Evolutionary conservation across 30 jellyfish, hydroid and myxozoan species (phyloP).

Genomic region (Phacellophora camtschatica): DNA sequence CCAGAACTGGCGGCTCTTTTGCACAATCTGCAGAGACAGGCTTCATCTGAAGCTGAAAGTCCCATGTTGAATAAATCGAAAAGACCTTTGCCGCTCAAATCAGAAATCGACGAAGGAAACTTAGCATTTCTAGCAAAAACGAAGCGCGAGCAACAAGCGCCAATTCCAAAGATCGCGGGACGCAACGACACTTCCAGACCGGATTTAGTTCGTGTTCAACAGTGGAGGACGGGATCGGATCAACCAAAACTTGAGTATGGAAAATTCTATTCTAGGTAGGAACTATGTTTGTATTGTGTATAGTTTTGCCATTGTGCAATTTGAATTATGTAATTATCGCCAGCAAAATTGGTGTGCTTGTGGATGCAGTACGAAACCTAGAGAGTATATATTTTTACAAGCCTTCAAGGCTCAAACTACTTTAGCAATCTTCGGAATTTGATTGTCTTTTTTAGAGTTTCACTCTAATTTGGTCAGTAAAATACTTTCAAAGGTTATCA

Average conservation of each 20-base stretch:
- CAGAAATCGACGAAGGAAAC: constrained; percentile 15
- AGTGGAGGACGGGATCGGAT: constrained; percentile 74
- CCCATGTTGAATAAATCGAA: constrained; percentile 10
- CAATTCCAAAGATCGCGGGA: background rate
- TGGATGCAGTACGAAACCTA: background rate
- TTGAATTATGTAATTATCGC: too few species aligned
- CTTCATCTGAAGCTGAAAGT: background rate
- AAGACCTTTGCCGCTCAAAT: background rate
- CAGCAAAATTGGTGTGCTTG: too few species aligned
- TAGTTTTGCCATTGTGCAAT: too few species aligned
- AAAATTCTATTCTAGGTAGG: constrained; percentile 61
- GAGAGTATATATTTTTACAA: too few species aligned
- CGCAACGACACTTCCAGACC: constrained; percentile 4
- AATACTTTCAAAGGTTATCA: too few species aligned
- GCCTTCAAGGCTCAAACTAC: too few species aligned
- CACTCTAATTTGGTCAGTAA: too few species aligned
- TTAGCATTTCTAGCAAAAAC: constrained; percentile 8
- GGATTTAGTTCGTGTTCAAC: constrained; percentile 72
- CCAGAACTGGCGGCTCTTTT: constrained; percentile 61
- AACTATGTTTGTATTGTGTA: too few species aligned
- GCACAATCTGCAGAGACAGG: constrained; percentile 63
- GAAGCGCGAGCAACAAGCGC: constrained; percentile 6
- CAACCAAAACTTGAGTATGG: constrained; percentile 40
- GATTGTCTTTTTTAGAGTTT: too few species aligned
- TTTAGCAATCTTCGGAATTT: too few species aligned